Base-by-base conservation (phyloP, 2,888 invertebrate species). In the Mystacides longicornis region DNA sequence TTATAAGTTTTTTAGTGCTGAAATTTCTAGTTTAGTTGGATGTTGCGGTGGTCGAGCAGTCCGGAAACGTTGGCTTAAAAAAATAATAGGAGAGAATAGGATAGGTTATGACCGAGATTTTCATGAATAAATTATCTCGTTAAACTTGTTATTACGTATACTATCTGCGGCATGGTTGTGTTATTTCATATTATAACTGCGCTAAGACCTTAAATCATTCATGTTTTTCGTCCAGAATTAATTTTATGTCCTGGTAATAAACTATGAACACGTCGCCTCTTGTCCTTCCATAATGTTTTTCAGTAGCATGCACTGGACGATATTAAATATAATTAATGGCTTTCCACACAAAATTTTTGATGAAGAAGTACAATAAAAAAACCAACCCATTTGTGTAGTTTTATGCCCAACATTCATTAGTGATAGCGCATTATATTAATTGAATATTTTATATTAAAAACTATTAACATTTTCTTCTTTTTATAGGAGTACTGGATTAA, bases 71-170 rank as follows among this genome's bases (percentile, higher is more conserved):
- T 37, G 48, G 49, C 49, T 51, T 31, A 50, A 58, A 55, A 57
- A 54, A 54, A 54, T 54, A 54, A 55, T 52, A 53, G 3, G n/a
- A n/a, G n/a, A n/a, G 21, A 50, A 33, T 46, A 46, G 22, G 33
- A 55, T 27, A 51, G 46, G 37, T 37, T 37, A 37, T 37, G 16
- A 16, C 37, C n/a, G 50, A 49, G 52, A 58, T 58, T 57, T 58
- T 55, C 55, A 58, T 58, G 55, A 58, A 58, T 58, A 58, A 51
- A 58, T 58, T 58, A 55, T 50, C 45, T 33, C 47, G n/a, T 45
- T 51, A 11, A 51, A 55, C 51, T 55, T 52, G 47, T 46, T 51
- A 52, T 51, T 47, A 46, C 45, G 45, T 37, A 4, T 37, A 37
- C 23, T 19, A n/a, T 20, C n/a, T 5, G 20, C 5, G 20, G 20